These are phyloP conservation scores for Spea bombifrons DNA, from an alignment of 2,113 vertebrate species.

Conservation along the genomic window DNA sequence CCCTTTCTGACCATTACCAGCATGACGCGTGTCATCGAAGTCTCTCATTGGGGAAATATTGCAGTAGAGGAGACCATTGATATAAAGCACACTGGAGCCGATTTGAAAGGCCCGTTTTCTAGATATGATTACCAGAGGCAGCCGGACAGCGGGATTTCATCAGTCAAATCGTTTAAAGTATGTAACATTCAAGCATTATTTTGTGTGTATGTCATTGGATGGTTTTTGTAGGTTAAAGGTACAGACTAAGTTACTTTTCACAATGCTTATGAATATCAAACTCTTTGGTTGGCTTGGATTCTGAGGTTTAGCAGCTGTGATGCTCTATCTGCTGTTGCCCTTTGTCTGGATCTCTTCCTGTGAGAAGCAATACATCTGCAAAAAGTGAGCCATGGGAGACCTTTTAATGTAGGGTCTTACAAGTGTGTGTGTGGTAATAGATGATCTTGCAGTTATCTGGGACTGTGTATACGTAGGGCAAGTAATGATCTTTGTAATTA, in stretches of 20 bases:
- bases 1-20: constrained; percentile 94
- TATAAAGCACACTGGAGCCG: constrained; percentile 90
- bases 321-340: background rate
- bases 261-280: too few species aligned
- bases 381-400: too few species aligned
- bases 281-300: too few species aligned
- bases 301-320: too few species aligned
- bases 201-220: too few species aligned
- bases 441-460: too few species aligned
- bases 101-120: constrained; percentile 93
- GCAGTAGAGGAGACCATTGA: constrained; percentile 94
- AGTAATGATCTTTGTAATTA: background rate
- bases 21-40: constrained; percentile 89
- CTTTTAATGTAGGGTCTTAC: too few species aligned
- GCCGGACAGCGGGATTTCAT: constrained; percentile 97
- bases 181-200: background rate
- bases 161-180: constrained; percentile 97
- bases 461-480: too few species aligned
- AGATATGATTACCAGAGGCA: constrained; percentile 97
- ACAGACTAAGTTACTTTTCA: too few species aligned
- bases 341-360: background rate
- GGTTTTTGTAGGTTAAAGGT: too few species aligned
- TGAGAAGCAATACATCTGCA: background rate
- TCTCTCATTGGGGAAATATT: constrained; percentile 98
- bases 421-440: too few species aligned